Evolutionary conservation across 2,888 invertebrate species (phyloP), one percentile per base, ranked within the genome.

Genomic region (Blomia tropicalis): DNA sequence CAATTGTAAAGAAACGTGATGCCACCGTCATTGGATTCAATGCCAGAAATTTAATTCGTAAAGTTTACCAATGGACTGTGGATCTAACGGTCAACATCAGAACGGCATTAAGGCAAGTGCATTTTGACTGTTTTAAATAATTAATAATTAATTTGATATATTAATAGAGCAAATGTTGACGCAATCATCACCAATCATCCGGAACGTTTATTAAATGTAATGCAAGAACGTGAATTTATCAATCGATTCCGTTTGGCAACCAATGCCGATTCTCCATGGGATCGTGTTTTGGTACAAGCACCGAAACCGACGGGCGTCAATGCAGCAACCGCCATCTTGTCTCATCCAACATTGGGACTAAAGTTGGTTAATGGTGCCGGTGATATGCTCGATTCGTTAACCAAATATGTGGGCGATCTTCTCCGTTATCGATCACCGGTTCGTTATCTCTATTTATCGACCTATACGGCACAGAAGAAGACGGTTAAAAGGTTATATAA

Each of bases 1-100:
- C 63, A 19, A 67, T 65, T 1, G 29, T 68, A 3, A 29, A 58
- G 14, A 60, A 64, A 14, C 56, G 69, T 14, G 64, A 69, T 53
- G 29, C 36, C n/a, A 23, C 19, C 1, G 25, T 30, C 14, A 14
- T 56, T 32, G 51, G 51, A 22, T 56, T 56, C 5, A 30, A 11
- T 56, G 29, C 29, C 19, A 4, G 30, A 3, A 64, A 59, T 53
- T 14, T 31, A 17, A 64, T 63, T 58, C 22, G 63, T 2, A 68
- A 68, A 60, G 69, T 67, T 3, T 69, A 69, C 43, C 67, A 68
- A 43, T 69, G 69, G 69, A 69, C 69, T 5, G 66, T 69, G 7
- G 69, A 69, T 32, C 47, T 67, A 17, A 65, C 65, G 3, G 43
- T 65, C 7, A 63, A 66, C 14, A 63, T 69, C 47, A 54, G 66